A percentile compares a stretch with the other conserved stretches of the same genome.
Evolutionary conservation across 2,113 vertebrate genomes (phyloP).

Genomic region (Mugil cephalus): DNA sequence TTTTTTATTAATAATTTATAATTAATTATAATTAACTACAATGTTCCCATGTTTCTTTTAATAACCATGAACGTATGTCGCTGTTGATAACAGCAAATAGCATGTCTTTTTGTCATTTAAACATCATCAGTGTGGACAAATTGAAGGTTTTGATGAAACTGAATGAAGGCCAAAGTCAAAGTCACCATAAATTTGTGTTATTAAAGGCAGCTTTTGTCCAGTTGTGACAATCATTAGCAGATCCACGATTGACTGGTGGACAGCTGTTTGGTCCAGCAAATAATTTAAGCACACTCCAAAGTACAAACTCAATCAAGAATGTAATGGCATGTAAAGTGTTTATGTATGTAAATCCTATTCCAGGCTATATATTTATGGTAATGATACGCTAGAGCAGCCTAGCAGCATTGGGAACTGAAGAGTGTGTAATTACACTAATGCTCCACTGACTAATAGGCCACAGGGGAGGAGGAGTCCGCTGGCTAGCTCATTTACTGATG

Average conservation of each 20-base stretch:
- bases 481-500: conserved; percentile 64
- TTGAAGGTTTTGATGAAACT: neutral
- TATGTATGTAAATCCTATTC: conserved; percentile 79
- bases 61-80: neutral
- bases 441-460: conserved; percentile 77
- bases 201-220: conserved; percentile 38
- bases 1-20: too few species aligned
- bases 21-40: too few species aligned
- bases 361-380: conserved; percentile 75
- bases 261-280: conserved; percentile 40
- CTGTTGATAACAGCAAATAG: neutral
- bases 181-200: conserved; percentile 11
- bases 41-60: neutral
- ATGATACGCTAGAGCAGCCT: conserved; percentile 72
- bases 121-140: neutral
- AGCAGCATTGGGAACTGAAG: conserved; percentile 68
- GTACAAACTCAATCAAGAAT: conserved; percentile 73
- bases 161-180: neutral
- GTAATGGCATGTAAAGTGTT: conserved; percentile 73
- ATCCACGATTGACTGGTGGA: conserved; percentile 40
- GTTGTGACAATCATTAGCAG: conserved; percentile 33
- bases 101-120: neutral
- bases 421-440: conserved; percentile 82
- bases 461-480: conserved; percentile 64
- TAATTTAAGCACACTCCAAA: conserved; percentile 65